Base-by-base conservation (phyloP, 2,888 invertebrate genomes). In the Ichneumon xanthorius region DNA sequence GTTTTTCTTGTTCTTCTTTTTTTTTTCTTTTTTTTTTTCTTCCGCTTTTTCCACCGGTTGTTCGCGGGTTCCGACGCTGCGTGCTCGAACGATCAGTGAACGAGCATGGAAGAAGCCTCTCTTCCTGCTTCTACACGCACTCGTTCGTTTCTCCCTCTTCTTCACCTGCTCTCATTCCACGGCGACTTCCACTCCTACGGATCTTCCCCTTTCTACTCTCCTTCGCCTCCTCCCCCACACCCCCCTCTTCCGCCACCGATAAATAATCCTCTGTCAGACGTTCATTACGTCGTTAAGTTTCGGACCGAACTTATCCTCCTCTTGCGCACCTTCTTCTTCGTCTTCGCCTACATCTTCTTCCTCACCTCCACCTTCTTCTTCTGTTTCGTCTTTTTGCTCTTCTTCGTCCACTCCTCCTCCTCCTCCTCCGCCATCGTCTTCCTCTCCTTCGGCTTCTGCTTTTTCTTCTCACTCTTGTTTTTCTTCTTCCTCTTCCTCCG, bases 211-310 rank as follows among this genome's bases (percentile, higher is more conserved):
- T 84, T 82, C 81, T 87, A 79, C 86, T 61, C 77, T 61, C 65
- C 68, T 68, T 48, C 63, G 37, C 71, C 37, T 63, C 88, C 82
- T 85, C 84, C 71, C 84, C 72, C 71, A 81, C 82, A 55, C 63
- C 75, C 48, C 67, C 87, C 87, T 81, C 85, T 82, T 77, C 83
- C 82, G 78, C 87, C 86, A 86, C 80, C 84, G 89, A 93, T 93
- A 92, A 93, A 93, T 93, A 92, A 93, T 92, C 90, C 92, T 89
- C 89, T 90, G 91, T 90, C 92, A 90, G 92, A 92, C 91, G 91
- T 91, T 92, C 92, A 92, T 92, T 92, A 92, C 92, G 89, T 92
- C 92, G 92, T 93, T 92, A 93, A 92, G 89, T 92, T 91, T 92
- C 88, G 89, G 89, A 85, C 88, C 85, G 87, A 88, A 90, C 88